Evolutionary conservation across 2,113 vertebrate genomes (phyloP), one percentile per base, ranked within the genome.

Genomic region (Phalacrocorax carbo): DNA sequence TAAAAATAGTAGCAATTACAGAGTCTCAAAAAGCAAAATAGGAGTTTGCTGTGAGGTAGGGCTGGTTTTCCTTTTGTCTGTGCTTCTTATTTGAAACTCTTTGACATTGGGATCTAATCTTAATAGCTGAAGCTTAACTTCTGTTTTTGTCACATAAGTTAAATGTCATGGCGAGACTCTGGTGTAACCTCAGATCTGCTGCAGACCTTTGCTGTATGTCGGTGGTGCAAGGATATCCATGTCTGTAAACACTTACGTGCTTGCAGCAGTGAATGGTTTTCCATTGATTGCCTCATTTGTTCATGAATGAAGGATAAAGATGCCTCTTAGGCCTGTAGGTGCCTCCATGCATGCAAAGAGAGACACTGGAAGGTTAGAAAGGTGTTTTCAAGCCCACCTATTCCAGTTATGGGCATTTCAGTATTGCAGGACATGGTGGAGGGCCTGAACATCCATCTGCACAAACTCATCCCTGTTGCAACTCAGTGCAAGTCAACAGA

Each of bases 1-100:
- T 95, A 78, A 90, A 96, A 97, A 88, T 77, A 94, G 88, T 13
- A 79, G 82, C 79, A 88, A 88, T 90, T 94, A 92, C 49, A 66
- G 38, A 11, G 5, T 82, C 54, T 90, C 44, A 60, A 76, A 76
- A 62, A 96, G 46, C 6, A 4, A 88, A 76, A 88, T 19, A 80
- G 52, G 62, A 94, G 60, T 91, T 79, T 88, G 62, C 82, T 88
- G 68, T 82, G 76, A 92, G 75, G 86, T 88, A 70, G 61, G 92
- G 58, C 62, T 86, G 38, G 32, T 66, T 86, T 94, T 34, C 49
- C 34, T 90, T 88, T 86, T 77, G 86, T 93, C 68, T 65, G 36
- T 65, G 34, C 62, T 94, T 94, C 85, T 93, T 80, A 95, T 82
- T 69, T 18, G 8, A 77, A 95, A 72, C 34, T 34, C 62, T 85